Evolutionary conservation across 2,888 invertebrate species (phyloP).

Genomic region (Brachyopa scutellaris): DNA sequence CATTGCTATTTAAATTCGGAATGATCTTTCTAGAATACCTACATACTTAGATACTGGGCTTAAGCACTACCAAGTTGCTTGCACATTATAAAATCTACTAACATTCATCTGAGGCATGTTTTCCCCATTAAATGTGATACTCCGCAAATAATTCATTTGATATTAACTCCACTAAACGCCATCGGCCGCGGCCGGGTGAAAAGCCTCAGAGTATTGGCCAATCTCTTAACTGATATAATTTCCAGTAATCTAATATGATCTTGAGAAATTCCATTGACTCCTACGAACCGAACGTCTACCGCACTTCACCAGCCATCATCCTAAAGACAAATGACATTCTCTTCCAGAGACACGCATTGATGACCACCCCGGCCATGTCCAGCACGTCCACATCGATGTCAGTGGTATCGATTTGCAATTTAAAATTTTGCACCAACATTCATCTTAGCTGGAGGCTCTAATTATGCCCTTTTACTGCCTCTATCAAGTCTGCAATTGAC

Average conservation of each 20-base stretch:
- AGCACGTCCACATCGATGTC: conserved; percentile 69
- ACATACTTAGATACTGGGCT: too few species aligned
- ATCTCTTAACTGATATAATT: conserved; percentile 64
- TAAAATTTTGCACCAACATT: conserved; percentile 57
- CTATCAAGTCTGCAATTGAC: conserved; percentile 57
- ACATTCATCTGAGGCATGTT: too few species aligned
- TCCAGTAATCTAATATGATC: conserved; percentile 69
- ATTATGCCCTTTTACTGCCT: conserved; percentile 68
- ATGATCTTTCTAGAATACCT: too few species aligned
- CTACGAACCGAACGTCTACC: conserved; percentile 30
- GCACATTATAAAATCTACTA: too few species aligned
- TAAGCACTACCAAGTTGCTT: too few species aligned
- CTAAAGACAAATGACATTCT: conserved; percentile 62
- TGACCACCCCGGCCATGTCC: conserved; percentile 58
- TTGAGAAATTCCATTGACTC: conserved; percentile 69
- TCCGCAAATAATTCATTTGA: too few species aligned
- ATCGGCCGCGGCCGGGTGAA: conserved; percentile 29
- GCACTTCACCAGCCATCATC: neutral
- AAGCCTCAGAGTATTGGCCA: conserved; percentile 49
- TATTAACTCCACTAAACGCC: conserved; percentile 45
- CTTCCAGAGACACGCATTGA: conserved; percentile 66
- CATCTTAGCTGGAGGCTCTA: conserved; percentile 46
- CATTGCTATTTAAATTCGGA: too few species aligned
- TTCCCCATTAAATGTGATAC: too few species aligned
- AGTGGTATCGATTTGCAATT: conserved; percentile 69